Evolutionary conservation across 2,888 invertebrate species (phyloP), one percentile per base, ranked within the genome.

Genomic region (Eilema griseolum): DNA sequence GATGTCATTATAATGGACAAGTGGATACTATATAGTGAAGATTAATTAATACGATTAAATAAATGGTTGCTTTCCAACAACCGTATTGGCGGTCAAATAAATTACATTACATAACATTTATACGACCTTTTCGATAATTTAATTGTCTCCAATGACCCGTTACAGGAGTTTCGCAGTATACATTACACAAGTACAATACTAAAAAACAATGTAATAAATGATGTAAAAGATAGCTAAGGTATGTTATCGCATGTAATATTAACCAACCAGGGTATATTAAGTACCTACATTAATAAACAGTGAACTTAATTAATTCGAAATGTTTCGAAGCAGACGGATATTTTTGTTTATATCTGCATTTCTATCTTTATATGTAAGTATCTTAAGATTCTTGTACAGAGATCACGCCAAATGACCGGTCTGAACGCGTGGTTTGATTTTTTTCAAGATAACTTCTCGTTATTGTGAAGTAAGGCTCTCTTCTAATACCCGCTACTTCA

Each of bases 181-280:
- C 12, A 26, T 80, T 80, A 69, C 74, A 66, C 66, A 72, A 80
- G 81, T 76, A 75, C 77, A 75, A 73, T 75, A 80, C 60, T n/a
- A 59, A 56, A 60, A 77, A 77, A 74, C 52, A 83, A 66, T 77
- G 78, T 71, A 83, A 87, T 83, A 77, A 77, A 74, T 88, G 83
- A 80, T 82, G 88, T 79, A 90, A 91, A 63, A 67, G 72, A 81
- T 91, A 88, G 77, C 85, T 79, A 80, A 82, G 86, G 75, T 80
- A 81, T 79, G 87, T 89, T 90, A 90, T 77, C 71, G 74, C 78
- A 75, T 82, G 82, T 82, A 86, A 85, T 80, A 77, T 80, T 71
- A 73, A 72, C 72, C 79, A 80, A 83, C 86, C 85, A 83, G 63
- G 82, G 85, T 88, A 88, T 88, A 88, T 85, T 89, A 91, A 86